Conservation (phyloP, 37 sponge, comb jelly and placozoan species). For the Haliclona indistincta region DNA sequence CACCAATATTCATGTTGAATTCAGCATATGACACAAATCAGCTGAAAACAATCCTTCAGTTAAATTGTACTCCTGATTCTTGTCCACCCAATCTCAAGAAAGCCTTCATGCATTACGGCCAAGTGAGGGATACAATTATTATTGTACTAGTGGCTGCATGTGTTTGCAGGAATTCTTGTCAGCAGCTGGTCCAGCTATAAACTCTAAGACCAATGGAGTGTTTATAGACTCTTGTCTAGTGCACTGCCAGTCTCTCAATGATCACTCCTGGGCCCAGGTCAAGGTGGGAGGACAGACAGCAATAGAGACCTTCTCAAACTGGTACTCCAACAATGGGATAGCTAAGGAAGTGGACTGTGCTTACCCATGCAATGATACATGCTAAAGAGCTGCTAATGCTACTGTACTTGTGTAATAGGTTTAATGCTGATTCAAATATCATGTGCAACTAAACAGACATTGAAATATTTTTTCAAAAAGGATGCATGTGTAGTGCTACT, state of each 20-base stretch:
- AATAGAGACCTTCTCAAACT: slow-evolving; percentile 58
- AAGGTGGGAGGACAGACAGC: slow-evolving; percentile 31
- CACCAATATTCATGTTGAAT: slow-evolving; percentile 71
- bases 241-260: slow-evolving; percentile 76
- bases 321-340: slow-evolving; percentile 48
- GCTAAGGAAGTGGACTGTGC: slow-evolving; percentile 25
- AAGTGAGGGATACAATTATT: too few species aligned
- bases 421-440: too few species aligned
- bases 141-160: too few species aligned
- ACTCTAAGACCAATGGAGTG: slow-evolving; percentile 49
- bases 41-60: slow-evolving; percentile 40
- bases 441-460: too few species aligned
- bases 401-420: neutral
- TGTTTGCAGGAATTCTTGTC: slow-evolving; percentile 19
- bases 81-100: too few species aligned
- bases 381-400: neutral
- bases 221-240: slow-evolving; percentile 71
- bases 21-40: slow-evolving; percentile 78
- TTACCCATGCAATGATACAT: slow-evolving; percentile 25
- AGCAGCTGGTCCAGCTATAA: slow-evolving; percentile 30
- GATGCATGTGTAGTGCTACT: too few species aligned
- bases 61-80: too few species aligned
- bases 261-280: slow-evolving; percentile 49
- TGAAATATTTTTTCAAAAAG: too few species aligned
- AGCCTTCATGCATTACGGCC: too few species aligned